These are phyloP conservation scores for Dyspetes luteomarginatus DNA, from an alignment of 2,888 invertebrate genomes.

Conservation along the genomic window DNA sequence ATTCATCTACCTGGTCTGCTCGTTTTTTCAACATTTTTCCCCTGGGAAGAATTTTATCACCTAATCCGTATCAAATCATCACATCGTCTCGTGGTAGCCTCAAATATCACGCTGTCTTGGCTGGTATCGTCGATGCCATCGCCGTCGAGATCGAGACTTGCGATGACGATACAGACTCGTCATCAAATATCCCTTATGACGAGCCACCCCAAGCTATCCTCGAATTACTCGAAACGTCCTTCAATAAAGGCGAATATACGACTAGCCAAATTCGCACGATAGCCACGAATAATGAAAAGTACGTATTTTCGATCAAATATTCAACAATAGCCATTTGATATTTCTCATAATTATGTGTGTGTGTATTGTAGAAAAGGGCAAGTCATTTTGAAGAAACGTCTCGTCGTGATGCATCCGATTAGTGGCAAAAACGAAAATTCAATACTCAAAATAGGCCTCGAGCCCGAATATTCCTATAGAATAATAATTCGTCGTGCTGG, in stretches of 20 bases:
- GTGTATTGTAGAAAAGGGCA: slow-evolving; percentile 28
- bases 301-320: background rate
- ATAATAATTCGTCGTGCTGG: slow-evolving; percentile 81
- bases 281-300: slow-evolving; percentile 19
- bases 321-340: background rate
- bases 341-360: background rate
- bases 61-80: slow-evolving; percentile 56
- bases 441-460: slow-evolving; percentile 86
- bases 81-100: slow-evolving; percentile 69
- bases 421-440: slow-evolving; percentile 34
- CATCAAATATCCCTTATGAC: background rate
- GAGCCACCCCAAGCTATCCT: slow-evolving; percentile 43
- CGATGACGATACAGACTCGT: background rate
- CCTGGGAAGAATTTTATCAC: slow-evolving; percentile 61
- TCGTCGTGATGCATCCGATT: slow-evolving; percentile 40
- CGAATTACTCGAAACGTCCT: slow-evolving; percentile 30
- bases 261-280: slow-evolving; percentile 48
- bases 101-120: slow-evolving; percentile 73
- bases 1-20: background rate
- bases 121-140: slow-evolving; percentile 70
- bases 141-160: slow-evolving; percentile 68
- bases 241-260: background rate
- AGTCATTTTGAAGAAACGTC: slow-evolving; percentile 30
- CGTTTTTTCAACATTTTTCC: slow-evolving; percentile 15
- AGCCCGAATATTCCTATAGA: slow-evolving; percentile 89